These are phyloP conservation scores for Antedon mediterranea DNA, from an alignment of 53 echinoderm and acorn worm genomes.

Conservation along the genomic window DNA sequence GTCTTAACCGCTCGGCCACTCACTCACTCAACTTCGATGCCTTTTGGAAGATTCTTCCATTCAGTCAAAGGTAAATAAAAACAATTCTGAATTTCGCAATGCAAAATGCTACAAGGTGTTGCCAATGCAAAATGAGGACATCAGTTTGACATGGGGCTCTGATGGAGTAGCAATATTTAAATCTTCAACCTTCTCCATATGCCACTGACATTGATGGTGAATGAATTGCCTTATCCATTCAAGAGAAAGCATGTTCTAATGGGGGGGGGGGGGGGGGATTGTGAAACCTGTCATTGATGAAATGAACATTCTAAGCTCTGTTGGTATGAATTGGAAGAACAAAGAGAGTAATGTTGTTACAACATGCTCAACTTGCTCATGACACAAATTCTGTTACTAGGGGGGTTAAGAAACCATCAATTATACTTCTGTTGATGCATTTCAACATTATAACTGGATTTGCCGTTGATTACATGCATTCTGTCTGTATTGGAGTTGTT, in stretches of 20 bases:
- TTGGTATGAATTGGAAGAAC: slow-evolving; percentile 13
- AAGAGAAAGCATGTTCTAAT: slow-evolving; percentile 12
- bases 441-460: slow-evolving; percentile 21
- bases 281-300: slow-evolving; percentile 32
- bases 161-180: slow-evolving; percentile 15
- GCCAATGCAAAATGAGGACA: slow-evolving; percentile 11
- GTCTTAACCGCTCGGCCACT: no score
- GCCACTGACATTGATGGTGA: slow-evolving; percentile 7
- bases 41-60: slow-evolving; percentile 6
- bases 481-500: slow-evolving; percentile 21
- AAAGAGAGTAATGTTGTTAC: no score
- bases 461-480: slow-evolving; percentile 27
- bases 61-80: neutral
- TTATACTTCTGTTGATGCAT: neutral
- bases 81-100: neutral
- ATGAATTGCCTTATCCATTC: slow-evolving; percentile 17
- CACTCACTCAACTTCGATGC: slow-evolving; percentile 5
- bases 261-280: slow-evolving; percentile 35
- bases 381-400: neutral
- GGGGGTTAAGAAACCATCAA: slow-evolving; percentile 17
- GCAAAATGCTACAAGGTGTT: slow-evolving; percentile 1
- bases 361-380: neutral
- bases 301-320: slow-evolving; percentile 16
- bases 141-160: slow-evolving; percentile 8
- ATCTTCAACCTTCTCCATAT: slow-evolving; percentile 15